These are phyloP conservation scores for Tachina grossa DNA, from an alignment of 2,888 invertebrate genomes.

Conservation along the genomic window DNA sequence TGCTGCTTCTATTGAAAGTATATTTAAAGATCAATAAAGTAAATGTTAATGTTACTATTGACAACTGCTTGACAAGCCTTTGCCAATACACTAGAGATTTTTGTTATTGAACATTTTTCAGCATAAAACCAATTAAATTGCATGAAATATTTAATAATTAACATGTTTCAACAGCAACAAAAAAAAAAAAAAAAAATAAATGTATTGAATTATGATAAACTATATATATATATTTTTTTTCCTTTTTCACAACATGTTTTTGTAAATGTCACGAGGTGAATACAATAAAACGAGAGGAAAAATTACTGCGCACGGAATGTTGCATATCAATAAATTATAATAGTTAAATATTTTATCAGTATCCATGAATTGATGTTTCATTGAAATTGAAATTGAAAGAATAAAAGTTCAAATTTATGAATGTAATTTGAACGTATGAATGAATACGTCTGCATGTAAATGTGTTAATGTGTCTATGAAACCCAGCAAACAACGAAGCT, in stretches of 20 bases:
- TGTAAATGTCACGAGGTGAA: not conserved
- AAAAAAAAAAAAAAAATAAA: not conserved
- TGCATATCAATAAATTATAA: slow-evolving; percentile 55
- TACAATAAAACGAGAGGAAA: not conserved
- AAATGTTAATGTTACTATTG: slow-evolving; percentile 59
- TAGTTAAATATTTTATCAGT: slow-evolving; percentile 59
- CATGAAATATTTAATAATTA: slow-evolving; percentile 44
- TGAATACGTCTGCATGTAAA: not conserved
- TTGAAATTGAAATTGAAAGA: slow-evolving; percentile 53
- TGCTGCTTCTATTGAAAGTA: not conserved
- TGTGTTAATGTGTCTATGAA: not conserved
- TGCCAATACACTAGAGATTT: slow-evolving; percentile 43
- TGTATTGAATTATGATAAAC: not conserved
- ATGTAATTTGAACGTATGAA: not conserved
- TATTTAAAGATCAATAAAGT: slow-evolving; percentile 19
- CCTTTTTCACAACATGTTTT: not conserved
- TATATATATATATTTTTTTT: not conserved
- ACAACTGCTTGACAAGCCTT: slow-evolving; percentile 61
- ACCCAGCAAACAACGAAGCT: not conserved
- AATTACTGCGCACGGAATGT: slow-evolving; percentile 6
- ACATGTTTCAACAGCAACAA: slow-evolving; percentile 10
- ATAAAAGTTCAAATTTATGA: slow-evolving; percentile 20
- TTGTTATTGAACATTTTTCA: slow-evolving; percentile 12
- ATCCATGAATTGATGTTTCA: slow-evolving; percentile 32
- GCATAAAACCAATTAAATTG: slow-evolving; percentile 15